Percentiles rank a stretch among this genome's conserved stretches.
Evolutionary conservation across 2,113 vertebrate species (phyloP).

Genomic region (Cynocephalus volans): DNA sequence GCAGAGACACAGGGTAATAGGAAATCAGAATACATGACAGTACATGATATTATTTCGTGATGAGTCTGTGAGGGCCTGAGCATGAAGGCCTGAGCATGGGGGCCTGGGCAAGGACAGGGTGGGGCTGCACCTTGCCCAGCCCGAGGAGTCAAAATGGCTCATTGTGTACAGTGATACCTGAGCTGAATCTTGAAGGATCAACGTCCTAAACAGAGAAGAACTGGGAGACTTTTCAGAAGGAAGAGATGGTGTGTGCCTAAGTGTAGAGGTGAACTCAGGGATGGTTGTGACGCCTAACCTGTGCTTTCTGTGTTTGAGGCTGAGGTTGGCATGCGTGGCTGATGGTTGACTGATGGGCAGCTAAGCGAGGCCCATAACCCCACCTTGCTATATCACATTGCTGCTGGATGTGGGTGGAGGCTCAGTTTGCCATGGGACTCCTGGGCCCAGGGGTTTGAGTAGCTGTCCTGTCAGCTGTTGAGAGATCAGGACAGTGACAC

Average conservation of each 20-base stretch:
- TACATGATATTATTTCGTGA: too few species aligned
- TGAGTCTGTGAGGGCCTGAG: neutral
- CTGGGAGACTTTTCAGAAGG: neutral
- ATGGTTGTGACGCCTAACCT: rapidly evolving
- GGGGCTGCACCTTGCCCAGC: neutral
- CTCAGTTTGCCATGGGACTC: neutral
- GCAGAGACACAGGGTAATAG: neutral
- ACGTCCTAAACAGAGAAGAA: neutral
- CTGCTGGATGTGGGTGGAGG: neutral
- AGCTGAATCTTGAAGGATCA: neutral
- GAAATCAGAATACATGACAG: too few species aligned
- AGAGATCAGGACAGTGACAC: neutral
- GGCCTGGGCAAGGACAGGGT: neutral
- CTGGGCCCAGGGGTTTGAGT: neutral
- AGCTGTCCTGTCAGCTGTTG: neutral
- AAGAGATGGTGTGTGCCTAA: neutral
- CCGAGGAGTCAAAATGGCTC: too few species aligned
- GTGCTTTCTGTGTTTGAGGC: neutral
- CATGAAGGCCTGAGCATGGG: neutral
- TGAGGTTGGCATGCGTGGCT: neutral
- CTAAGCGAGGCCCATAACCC: neutral
- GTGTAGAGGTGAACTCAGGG: too few species aligned
- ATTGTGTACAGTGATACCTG: neutral
- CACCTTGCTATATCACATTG: neutral
- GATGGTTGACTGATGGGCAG: neutral